Evolutionary conservation across 2,797 vertebrate species (phyloP).

Genomic region (Pangasius krempfi): DNA sequence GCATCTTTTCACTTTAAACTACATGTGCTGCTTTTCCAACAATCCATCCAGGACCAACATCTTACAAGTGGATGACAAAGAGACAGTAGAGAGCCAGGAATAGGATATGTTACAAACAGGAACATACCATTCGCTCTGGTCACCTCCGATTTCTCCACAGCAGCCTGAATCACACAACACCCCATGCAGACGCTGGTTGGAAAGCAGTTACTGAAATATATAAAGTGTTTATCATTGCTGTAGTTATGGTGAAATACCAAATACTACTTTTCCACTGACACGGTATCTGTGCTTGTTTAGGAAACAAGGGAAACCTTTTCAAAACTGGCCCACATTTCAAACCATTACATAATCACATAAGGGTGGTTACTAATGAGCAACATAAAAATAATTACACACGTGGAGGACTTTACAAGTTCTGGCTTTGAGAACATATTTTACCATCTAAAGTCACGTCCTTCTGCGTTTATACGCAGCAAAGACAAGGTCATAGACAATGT

Average conservation of each 20-base stretch:
- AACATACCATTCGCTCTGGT: constrained; percentile 48
- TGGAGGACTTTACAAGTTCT: constrained; percentile 6
- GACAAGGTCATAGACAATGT: not conserved
- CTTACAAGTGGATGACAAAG: constrained; percentile 74
- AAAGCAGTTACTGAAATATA: not conserved
- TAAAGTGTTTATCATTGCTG: constrained; percentile 38
- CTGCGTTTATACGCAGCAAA: not conserved
- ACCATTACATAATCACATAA: not conserved
- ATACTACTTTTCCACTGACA: not conserved
- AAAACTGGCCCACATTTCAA: not conserved
- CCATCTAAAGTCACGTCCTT: constrained; percentile 1
- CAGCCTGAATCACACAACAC: constrained; percentile 17
- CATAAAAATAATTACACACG: constrained; percentile 16
- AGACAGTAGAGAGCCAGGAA: constrained; percentile 16
- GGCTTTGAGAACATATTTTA: constrained; percentile 2
- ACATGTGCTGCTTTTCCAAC: constrained; percentile 69
- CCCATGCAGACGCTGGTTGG: not conserved
- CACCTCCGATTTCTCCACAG: constrained; percentile 50
- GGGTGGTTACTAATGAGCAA: constrained; percentile 16
- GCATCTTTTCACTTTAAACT: constrained; percentile 73
- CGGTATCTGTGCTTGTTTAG: not conserved
- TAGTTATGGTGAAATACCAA: constrained; percentile 40
- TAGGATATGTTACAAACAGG: constrained; percentile 49
- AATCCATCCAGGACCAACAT: constrained; percentile 67
- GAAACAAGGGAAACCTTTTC: constrained; percentile 7